Base-by-base conservation (phyloP, 2,888 invertebrate genomes). In the Scrobipalpa atriplicella region DNA sequence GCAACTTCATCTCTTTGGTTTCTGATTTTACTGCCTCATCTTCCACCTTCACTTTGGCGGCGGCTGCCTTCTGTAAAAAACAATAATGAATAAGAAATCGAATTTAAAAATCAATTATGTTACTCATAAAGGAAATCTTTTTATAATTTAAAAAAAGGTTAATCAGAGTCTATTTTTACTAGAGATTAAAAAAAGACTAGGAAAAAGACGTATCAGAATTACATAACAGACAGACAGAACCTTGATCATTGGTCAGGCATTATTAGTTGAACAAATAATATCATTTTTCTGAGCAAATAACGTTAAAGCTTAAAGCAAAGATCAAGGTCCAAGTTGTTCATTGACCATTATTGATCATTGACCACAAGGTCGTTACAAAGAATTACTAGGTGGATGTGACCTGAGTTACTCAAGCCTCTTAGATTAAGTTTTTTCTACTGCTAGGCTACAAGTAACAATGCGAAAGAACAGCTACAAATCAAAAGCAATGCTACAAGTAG, bases 1-100 rank as follows among this genome's bases (percentile, higher is more conserved):
- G 86, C 47, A 87, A 73, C 74, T 84, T 87, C 76, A 79, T 85
- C 67, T 90, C 90, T 69, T 85, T 89, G n/a, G 82, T 72, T 29
- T 91, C 90, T 29, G 78, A 70, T 71, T 83, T 86, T 19, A 73
- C 71, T 43, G 76, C 70, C 13, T 86, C 83, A 1, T 73, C 78
- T 56, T 85, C 84, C 29, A 79, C 75, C 71, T 85, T 87, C 62
- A 75, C 78, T 76, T 81, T 86, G 29, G 82, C 76, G 77, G 80
- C 83, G 19, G 75, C 75, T n/a, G 54, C 54, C 54, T 70, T 76
- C 80, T 83, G 76, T 29, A 76, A 76, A 70, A 29, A 29, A 13
- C 43, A 47, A 41, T 19, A 21, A 8, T 18, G 1, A 16, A 18
- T 8, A 18, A 51, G 3, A 51, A 51, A 29, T 29, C 29, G 29